Conservation (phyloP, 2,113 vertebrate genomes). For the Triplophysa siluroides region DNA sequence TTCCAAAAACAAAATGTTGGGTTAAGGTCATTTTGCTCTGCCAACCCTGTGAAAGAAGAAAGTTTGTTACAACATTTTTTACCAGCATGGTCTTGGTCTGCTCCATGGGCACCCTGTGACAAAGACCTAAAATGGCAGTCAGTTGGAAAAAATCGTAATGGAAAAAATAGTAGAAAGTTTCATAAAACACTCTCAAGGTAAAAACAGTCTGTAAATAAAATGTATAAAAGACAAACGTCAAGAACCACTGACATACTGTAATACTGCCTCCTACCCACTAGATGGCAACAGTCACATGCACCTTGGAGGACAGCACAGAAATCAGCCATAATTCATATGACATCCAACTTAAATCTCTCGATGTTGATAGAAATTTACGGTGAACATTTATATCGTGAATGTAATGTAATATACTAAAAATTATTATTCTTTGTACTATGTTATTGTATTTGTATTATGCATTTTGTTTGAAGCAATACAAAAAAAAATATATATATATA, state of each 20-base stretch:
- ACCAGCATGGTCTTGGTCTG: not conserved
- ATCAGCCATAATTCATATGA: not conserved
- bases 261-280: constrained; percentile 50
- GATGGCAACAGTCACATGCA: constrained; percentile 46
- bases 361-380: no score
- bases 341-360: no score
- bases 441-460: no score
- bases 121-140: not conserved
- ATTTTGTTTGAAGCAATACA: no score
- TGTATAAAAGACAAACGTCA: not conserved
- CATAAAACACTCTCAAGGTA: not conserved
- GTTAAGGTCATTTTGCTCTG: not conserved
- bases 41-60: no score
- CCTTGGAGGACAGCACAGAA: not conserved
- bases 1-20: not conserved
- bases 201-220: not conserved
- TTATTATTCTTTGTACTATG: no score
- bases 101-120: not conserved
- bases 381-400: no score
- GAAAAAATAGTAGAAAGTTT: not conserved
- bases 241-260: constrained; percentile 9
- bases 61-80: no score
- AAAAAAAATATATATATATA: no score
- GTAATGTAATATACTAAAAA: no score
- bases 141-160: not conserved